Base-by-base conservation (phyloP, 23 tunicate genomes). In the Halocynthia aurantium region DNA sequence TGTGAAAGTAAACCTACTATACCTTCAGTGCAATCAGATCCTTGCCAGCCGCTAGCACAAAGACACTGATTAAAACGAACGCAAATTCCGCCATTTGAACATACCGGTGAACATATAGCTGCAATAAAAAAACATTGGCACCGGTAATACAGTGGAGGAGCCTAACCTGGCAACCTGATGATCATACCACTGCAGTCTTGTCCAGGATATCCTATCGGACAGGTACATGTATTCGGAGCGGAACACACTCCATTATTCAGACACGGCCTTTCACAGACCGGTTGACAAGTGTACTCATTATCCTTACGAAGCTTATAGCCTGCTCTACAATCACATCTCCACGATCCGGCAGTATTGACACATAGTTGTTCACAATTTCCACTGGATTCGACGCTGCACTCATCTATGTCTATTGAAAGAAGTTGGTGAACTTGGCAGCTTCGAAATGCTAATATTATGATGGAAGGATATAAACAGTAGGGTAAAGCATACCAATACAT, bases 51-150 rank as follows among this genome's bases (percentile, higher is more conserved):
- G 54, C 11, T 44, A n/a, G 64, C 57, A 53, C 97, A 90, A 12
- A 84, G 51, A 56, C 97, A 90, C 52, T 77, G 7, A 55, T 90
- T 90, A 73, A 85, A 90, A 56, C 97, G 82, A 68, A 80, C 77
- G 71, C 97, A 90, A 8, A 58, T 90, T 21, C 90, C 97, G 6
- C 97, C 97, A 73, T 90, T 88, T 7, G 86, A 75, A 58, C 97
- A 90, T 7, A 83, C 11, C 9, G 97, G 97, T 6, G 76, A 51
- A 63, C 97, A 90, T 11, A 74, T 62, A 0, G 78, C 78, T 74
- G 78, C 10, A 51, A 70, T 44, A 9, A 70, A 17, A 31, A 31
- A 31, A 31, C 44, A 1, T 31, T 31, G 44, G 44, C 44, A 31
- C 44, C 44, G 44, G 44, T 31, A 31, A 31, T 31, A 31, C 44